Conservation (phyloP, 2,113 vertebrate species). For the Axis porcinus region DNA sequence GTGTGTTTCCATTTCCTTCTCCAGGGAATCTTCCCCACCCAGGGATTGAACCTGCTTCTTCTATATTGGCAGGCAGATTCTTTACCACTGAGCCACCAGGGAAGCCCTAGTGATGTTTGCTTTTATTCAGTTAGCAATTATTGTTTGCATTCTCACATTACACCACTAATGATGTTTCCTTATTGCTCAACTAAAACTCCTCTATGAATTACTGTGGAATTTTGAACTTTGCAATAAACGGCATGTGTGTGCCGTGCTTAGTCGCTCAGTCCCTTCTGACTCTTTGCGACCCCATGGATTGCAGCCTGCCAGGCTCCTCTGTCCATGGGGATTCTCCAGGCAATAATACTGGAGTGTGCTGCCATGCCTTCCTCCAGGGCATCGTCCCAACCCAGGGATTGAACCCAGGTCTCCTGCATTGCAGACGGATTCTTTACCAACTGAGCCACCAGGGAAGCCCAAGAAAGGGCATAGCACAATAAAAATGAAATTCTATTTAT, state of each 20-base stretch:
- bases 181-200: neutral
- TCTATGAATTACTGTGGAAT: neutral
- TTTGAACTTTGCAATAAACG: neutral
- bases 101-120: neutral
- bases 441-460: neutral
- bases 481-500: neutral
- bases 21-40: neutral
- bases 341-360: neutral
- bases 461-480: neutral
- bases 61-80: neutral
- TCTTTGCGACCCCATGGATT: neutral
- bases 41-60: neutral
- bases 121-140: neutral
- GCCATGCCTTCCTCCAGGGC: neutral
- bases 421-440: neutral
- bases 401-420: neutral
- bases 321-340: neutral
- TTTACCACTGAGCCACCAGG: neutral
- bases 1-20: neutral
- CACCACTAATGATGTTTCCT: neutral
- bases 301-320: neutral
- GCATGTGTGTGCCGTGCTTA: neutral
- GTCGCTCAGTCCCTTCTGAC: neutral
- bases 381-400: neutral
- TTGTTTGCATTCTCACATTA: neutral